These are phyloP conservation scores for Subacronicta megacephala DNA, from an alignment of 2,888 invertebrate species.

Conservation along the genomic window DNA sequence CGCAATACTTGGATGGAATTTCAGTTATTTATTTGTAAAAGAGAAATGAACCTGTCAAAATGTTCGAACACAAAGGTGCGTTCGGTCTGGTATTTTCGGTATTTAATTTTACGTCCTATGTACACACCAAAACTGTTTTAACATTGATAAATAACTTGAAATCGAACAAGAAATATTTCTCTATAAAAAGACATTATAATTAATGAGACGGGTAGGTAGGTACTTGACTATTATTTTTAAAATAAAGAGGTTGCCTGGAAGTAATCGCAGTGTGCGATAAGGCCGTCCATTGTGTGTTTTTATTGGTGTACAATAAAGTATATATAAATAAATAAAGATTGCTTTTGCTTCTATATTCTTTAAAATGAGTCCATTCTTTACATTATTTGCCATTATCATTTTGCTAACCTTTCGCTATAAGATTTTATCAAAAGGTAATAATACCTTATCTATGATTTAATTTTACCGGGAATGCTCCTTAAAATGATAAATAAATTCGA, in stretches of 20 bases:
- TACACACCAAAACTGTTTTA: neutral
- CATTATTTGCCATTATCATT: neutral
- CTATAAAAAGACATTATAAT: conserved; percentile 15
- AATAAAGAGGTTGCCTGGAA: too few species aligned
- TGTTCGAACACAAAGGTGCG: conserved; percentile 19
- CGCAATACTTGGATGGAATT: conserved; percentile 34
- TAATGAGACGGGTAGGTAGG: too few species aligned
- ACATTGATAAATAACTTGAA: conserved; percentile 5
- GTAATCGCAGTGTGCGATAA: too few species aligned
- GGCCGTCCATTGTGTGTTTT: too few species aligned
- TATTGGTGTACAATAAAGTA: conserved; percentile 8
- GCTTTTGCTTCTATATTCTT: conserved; percentile 15
- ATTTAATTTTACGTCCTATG: conserved; percentile 17
- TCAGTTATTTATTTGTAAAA: conserved; percentile 41
- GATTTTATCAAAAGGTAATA: neutral
- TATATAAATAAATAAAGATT: conserved; percentile 26
- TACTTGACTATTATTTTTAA: too few species aligned
- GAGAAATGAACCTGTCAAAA: conserved; percentile 27
- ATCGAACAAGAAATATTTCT: conserved; percentile 6
- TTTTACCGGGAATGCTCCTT: too few species aligned
- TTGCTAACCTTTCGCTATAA: neutral
- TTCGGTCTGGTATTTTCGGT: conserved; percentile 16
- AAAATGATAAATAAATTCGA: too few species aligned
- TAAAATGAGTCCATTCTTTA: conserved; percentile 2
- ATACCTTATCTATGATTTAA: too few species aligned